Conservation (phyloP, 2,113 vertebrate genomes). For the Saccopteryx bilineata region DNA sequence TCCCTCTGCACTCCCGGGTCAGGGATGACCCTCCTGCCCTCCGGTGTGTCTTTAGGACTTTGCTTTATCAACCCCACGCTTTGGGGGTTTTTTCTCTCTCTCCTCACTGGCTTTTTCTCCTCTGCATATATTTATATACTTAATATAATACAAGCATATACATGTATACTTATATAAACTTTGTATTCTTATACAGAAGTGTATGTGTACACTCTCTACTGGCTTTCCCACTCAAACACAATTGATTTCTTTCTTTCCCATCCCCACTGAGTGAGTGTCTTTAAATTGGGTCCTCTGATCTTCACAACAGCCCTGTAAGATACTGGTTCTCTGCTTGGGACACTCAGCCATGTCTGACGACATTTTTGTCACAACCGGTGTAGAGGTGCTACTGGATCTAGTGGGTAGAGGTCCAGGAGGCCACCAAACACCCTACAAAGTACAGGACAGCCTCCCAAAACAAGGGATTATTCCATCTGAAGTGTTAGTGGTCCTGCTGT, state of each 20-base stretch:
- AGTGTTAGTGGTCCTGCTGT: neutral
- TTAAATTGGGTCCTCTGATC: slow-evolving; percentile 13
- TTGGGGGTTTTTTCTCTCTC: neutral
- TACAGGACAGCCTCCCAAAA: neutral
- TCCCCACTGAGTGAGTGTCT: neutral
- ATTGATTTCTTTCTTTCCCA: neutral
- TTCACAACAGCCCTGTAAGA: neutral
- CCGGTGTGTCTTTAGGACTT: neutral
- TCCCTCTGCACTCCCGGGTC: neutral
- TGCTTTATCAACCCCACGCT: neutral
- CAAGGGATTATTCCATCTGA: neutral
- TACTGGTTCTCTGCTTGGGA: neutral
- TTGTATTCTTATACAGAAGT: neutral
- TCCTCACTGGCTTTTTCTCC: neutral
- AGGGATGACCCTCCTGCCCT: neutral
- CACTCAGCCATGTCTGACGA: neutral
- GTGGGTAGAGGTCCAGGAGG: neutral
- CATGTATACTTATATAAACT: neutral
- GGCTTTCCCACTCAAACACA: neutral
- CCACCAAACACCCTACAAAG: neutral
- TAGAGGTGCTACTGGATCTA: neutral
- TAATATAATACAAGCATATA: neutral
- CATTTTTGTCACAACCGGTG: neutral
- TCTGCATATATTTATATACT: neutral
- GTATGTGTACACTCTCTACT: neutral